These are phyloP conservation scores for Ischnus inquisitorius DNA, from an alignment of 2,888 invertebrate genomes.

Conservation along the genomic window DNA sequence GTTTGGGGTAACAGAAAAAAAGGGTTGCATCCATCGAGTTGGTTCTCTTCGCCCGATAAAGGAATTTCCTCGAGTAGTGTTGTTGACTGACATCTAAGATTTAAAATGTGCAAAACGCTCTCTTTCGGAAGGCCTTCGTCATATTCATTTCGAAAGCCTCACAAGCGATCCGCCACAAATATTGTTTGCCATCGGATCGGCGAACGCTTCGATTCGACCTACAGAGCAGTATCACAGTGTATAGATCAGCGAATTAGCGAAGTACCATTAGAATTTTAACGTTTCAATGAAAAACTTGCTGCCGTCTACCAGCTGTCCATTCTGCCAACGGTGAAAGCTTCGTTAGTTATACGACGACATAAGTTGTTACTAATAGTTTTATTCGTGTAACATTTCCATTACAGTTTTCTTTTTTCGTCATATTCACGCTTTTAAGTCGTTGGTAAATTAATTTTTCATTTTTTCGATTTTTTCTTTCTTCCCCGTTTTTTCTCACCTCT, in stretches of 20 bases:
- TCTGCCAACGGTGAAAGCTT: conserved; percentile 30
- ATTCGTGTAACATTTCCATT: conserved; percentile 70
- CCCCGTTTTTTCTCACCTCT: neutral
- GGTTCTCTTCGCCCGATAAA: no score
- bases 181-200: neutral
- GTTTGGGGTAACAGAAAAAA: no score
- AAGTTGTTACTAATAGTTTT: conserved; percentile 65
- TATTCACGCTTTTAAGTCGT: conserved; percentile 58
- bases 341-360: conserved; percentile 12
- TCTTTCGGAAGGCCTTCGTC: no score
- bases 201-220: neutral
- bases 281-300: neutral
- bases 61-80: no score
- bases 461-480: conserved; percentile 20
- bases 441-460: conserved; percentile 54
- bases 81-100: no score
- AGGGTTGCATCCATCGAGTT: no score
- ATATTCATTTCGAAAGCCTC: no score
- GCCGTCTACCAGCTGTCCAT: conserved; percentile 8
- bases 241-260: conserved; percentile 11
- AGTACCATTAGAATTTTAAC: conserved; percentile 6
- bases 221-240: neutral
- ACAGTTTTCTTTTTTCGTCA: conserved; percentile 54
- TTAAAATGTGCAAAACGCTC: no score
- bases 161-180: no score